A percentile compares a stretch with the other conserved stretches of the same genome.
These are phyloP conservation scores for Idris sp. DNA, from an alignment of 1,140 invertebrate species.

Conservation along the genomic window DNA sequence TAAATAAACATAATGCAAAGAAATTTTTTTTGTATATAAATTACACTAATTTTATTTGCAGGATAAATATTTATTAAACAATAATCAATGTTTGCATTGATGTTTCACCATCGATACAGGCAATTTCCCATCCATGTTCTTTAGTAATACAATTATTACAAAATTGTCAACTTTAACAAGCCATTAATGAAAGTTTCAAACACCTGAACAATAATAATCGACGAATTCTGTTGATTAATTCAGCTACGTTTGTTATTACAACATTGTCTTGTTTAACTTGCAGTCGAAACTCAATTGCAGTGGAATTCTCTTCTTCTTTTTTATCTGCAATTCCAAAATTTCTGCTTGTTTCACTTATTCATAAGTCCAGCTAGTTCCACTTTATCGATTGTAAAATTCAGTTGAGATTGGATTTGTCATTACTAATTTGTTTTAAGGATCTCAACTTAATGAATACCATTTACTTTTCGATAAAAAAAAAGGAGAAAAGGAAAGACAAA, in stretches of 20 bases:
- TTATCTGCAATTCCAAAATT: constrained; percentile 1
- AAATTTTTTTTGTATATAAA: too few relatives aligned
- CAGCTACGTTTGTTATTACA: background rate
- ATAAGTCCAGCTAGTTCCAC: background rate
- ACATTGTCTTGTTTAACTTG: background rate
- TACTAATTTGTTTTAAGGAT: too few relatives aligned
- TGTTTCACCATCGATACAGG: background rate
- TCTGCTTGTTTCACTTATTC: background rate
- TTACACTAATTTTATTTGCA: too few relatives aligned
- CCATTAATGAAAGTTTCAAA: constrained; percentile 2
- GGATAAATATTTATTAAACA: background rate
- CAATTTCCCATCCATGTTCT: background rate
- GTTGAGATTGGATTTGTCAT: too few relatives aligned
- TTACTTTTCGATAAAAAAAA: too few relatives aligned
- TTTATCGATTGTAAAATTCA: too few relatives aligned
- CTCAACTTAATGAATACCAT: too few relatives aligned
- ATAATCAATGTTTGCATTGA: background rate
- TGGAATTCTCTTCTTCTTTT: background rate
- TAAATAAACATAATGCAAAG: too few relatives aligned
- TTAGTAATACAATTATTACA: background rate
- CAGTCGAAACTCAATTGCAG: background rate
- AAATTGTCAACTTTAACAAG: background rate
- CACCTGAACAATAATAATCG: background rate
- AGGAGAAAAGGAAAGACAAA: too few relatives aligned
- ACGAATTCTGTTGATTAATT: background rate